Evolutionary conservation across 2,113 vertebrate species (phyloP).

Genomic region (Menura novaehollandiae): DNA sequence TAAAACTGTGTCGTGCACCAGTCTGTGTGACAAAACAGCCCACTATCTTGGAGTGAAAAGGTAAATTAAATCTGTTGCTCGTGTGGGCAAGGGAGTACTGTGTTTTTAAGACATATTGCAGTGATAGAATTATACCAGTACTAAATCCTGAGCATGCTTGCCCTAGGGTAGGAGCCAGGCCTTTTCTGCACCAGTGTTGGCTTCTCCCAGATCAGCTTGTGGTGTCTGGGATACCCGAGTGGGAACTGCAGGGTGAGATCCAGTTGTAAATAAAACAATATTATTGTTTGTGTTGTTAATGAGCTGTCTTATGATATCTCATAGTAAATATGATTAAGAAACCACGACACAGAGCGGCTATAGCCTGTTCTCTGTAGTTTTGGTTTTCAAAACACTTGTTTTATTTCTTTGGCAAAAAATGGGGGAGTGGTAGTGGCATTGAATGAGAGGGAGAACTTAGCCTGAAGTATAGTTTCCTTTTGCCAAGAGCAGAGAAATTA

Average conservation of each 20-base stretch:
- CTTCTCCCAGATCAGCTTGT: not conserved
- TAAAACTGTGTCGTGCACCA: not conserved
- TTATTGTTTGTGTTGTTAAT: not conserved
- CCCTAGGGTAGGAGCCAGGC: not conserved
- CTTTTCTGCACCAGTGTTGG: not conserved
- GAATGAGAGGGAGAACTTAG: not conserved
- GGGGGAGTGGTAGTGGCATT: not conserved
- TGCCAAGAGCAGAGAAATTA: conserved; percentile 73
- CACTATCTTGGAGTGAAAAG: not conserved
- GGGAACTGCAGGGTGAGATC: not conserved
- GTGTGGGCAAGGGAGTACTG: not conserved
- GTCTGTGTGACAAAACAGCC: not conserved
- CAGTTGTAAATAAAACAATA: not conserved
- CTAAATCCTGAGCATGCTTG: not conserved
- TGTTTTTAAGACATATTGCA: not conserved
- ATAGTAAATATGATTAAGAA: not conserved
- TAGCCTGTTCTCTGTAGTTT: not conserved
- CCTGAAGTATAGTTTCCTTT: conserved; percentile 39
- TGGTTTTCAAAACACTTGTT: conserved; percentile 12
- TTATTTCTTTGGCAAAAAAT: conserved; percentile 11
- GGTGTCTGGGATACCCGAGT: not conserved
- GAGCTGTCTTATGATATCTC: not conserved
- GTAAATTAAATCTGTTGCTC: not conserved
- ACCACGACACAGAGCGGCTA: not conserved
- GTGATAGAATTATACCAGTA: not conserved